Evolutionary conservation across 2,888 invertebrate species (phyloP).

Genomic region (Trichogramma evanescens): DNA sequence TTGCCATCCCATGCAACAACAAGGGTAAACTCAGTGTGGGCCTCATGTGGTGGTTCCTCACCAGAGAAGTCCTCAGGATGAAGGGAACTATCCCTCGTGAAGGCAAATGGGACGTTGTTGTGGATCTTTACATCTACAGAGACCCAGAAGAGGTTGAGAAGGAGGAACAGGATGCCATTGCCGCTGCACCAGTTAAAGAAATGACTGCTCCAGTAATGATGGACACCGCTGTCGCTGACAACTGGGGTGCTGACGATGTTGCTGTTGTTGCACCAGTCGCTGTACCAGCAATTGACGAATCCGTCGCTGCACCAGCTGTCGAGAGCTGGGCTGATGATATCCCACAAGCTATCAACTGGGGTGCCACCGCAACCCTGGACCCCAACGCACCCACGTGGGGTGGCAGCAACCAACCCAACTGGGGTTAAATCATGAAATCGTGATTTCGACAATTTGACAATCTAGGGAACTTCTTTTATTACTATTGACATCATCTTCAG

Average conservation of each 20-base stretch:
- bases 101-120: slow-evolving; percentile 94
- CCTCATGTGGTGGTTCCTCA: slow-evolving; percentile 98
- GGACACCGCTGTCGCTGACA: slow-evolving; percentile 30
- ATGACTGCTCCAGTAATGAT: slow-evolving; percentile 54
- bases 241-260: no score
- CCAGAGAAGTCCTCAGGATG: slow-evolving; percentile 89
- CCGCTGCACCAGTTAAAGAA: slow-evolving; percentile 61
- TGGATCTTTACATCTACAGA: slow-evolving; percentile 98
- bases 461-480: no score
- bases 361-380: no score
- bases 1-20: slow-evolving; percentile 98
- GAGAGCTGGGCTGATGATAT: slow-evolving; percentile 54
- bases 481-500: no score
- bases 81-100: slow-evolving; percentile 89
- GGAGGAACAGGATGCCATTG: slow-evolving; percentile 66
- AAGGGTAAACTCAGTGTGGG: slow-evolving; percentile 95
- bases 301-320: slow-evolving; percentile 41
- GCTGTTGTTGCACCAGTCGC: no score
- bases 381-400: no score
- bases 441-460: no score
- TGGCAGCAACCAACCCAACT: no score
- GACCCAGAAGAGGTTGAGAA: slow-evolving; percentile 97
- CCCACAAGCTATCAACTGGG: slow-evolving; percentile 20
- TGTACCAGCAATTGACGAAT: slow-evolving; percentile 37
- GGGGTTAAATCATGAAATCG: no score